Percentiles rank a stretch among this genome's conserved stretches.
phyloP scores from a whole-genome alignment of 2,113 vertebrate species.

The Malurus alboscapulatus region DNA sequence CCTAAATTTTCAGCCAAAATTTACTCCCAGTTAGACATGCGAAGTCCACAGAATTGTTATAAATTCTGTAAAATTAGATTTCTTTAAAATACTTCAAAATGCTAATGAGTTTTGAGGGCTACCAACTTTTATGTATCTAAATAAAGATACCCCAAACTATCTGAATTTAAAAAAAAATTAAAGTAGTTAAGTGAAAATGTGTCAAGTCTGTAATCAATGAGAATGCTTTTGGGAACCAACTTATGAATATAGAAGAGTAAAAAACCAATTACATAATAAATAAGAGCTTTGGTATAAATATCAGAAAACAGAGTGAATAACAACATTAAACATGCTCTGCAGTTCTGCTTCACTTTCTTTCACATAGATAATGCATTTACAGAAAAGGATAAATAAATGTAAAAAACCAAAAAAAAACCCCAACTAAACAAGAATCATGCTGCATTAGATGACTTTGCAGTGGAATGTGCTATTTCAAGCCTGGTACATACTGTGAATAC shows the following conservation, averaged over 20 bases:
- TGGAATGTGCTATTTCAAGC: conserved; percentile 19
- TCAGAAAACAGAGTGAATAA: background rate
- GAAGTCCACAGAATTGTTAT: background rate
- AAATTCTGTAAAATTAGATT: background rate
- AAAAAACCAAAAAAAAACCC: background rate
- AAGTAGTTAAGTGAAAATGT: background rate
- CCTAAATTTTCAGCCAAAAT: background rate
- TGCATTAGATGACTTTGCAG: background rate
- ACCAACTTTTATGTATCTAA: background rate
- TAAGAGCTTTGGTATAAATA: background rate
- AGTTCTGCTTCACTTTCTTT: background rate
- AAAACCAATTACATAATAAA: background rate
- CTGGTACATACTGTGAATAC: background rate
- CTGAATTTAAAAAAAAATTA: background rate
- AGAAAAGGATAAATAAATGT: background rate
- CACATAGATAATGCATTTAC: background rate
- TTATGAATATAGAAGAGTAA: background rate
- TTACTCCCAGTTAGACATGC: background rate
- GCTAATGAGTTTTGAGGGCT: background rate
- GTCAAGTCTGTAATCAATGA: background rate
- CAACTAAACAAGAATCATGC: background rate
- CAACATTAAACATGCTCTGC: rapidly evolving
- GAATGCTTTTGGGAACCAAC: background rate
- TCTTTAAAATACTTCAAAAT: background rate
- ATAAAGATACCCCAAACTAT: background rate